Percentiles rank a stretch among this genome's conserved stretches.
Conservation (phyloP, 2,797 vertebrate genomes). For the Notolepis coatsorum region DNA sequence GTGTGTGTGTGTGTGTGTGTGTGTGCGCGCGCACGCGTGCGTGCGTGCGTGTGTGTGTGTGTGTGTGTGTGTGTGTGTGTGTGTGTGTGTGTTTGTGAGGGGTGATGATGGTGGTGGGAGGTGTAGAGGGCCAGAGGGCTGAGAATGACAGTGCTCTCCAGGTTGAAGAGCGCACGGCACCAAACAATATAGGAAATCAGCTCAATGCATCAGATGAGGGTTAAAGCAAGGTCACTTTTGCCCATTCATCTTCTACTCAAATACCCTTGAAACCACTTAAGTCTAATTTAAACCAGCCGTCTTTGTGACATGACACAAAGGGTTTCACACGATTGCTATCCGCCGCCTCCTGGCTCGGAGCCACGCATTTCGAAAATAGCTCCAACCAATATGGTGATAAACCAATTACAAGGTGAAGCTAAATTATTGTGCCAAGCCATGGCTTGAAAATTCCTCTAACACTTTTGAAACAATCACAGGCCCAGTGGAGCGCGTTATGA, state of each 20-base stretch:
- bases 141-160: conserved; percentile 36
- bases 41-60: too few species aligned
- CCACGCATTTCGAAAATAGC: conserved; percentile 50
- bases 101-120: too few species aligned
- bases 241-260: conserved; percentile 37
- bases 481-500: conserved; percentile 23
- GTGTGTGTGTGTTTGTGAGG: too few species aligned
- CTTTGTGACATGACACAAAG: conserved; percentile 44
- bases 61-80: too few species aligned
- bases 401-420: conserved; percentile 42
- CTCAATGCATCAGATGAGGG: conserved; percentile 37
- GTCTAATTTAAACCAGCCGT: conserved; percentile 56
- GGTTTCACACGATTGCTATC: conserved; percentile 49
- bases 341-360: conserved; percentile 44
- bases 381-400: conserved; percentile 46
- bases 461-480: conserved; percentile 29
- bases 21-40: too few species aligned
- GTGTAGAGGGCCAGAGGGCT: conserved; percentile 33
- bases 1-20: too few species aligned
- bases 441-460: conserved; percentile 19
- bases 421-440: conserved; percentile 36
- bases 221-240: conserved; percentile 27
- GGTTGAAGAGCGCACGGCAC: conserved; percentile 22
- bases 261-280: conserved; percentile 56
- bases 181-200: conserved; percentile 27